Evolutionary conservation across 2,113 vertebrate species (phyloP), one percentile per base, ranked within the genome.

Genomic region (Pollachius pollachius): DNA sequence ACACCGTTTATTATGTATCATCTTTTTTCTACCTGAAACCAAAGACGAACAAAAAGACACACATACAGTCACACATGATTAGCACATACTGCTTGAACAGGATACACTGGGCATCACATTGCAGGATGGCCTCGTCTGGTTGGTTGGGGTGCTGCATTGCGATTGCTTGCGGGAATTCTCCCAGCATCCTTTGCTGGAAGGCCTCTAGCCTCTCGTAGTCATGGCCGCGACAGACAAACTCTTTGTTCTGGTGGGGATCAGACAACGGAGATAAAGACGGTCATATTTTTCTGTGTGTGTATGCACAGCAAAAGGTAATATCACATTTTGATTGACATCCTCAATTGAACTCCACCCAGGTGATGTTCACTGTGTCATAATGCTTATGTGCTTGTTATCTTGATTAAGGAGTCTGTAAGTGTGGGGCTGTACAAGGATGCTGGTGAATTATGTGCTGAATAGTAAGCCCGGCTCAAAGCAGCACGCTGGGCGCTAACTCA

Each of bases 81-180:
- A 34, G 30, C 41, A 48, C 41, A 48, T 48, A 13, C 4, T 34
- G 30, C 30, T 34, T 48, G 41, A 48, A 48, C 91, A 96, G 94
- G 96, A 98, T 99, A 99, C 97, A 98, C 85, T 99, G 97, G 0
- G 96, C 94, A 16, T 99, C 97, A 5, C 96, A 95, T 85, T 98
- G 97, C 79, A 98, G 78, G 64, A 98, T 95, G 68, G 94, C 91
- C 56, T 99, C 96, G 0, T 99, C 97, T 0, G 97, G 97, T 74
- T 98, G 97, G 72, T 99, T 99, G n/a, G 96, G 95, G 71, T 99
- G 97, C 88, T 98, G 97, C 96, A 99, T 98, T 16, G 96, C 95
- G 8, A 99, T 96, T n/a, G 97, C 97, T 75, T 98, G 96, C 0
- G 97, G 97, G 84, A 99, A 99, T 88, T 99, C 97, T 63, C 95